phyloP scores from a whole-genome alignment of 2,888 invertebrate genomes.

The Rosalia funebris region DNA sequence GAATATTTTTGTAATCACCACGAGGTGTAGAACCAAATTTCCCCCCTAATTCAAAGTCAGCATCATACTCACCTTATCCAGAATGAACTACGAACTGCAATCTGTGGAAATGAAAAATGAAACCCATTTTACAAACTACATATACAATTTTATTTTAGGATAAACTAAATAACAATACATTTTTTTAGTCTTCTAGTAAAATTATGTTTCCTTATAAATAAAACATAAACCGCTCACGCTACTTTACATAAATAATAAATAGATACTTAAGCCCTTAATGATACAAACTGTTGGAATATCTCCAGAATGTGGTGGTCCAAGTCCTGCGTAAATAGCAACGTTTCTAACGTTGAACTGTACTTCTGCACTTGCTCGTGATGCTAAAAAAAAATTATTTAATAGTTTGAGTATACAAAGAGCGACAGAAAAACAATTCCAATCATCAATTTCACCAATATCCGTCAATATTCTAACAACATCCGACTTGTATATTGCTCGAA shows the following conservation, averaged over 20 bases:
- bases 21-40: too few relatives aligned
- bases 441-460: too few relatives aligned
- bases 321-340: conserved; percentile 94
- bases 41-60: too few relatives aligned
- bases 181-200: not conserved
- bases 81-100: too few relatives aligned
- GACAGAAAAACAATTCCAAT: too few relatives aligned
- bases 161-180: conserved; percentile 4
- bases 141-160: not conserved
- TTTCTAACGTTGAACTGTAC: conserved; percentile 94
- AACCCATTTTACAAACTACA: not conserved
- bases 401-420: too few relatives aligned
- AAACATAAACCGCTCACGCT: not conserved
- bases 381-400: conserved; percentile 75
- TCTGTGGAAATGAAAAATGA: too few relatives aligned
- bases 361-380: conserved; percentile 98
- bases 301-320: conserved; percentile 95
- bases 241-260: conserved; percentile 22
- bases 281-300: conserved; percentile 97
- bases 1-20: too few relatives aligned
- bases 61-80: too few relatives aligned
- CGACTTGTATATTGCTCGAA: not conserved
- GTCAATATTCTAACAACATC: not conserved
- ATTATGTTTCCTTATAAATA: not conserved
- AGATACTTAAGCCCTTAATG: conserved; percentile 75